Evolutionary conservation across 2,113 vertebrate genomes (phyloP).

Genomic region (Struthidea cinerea): DNA sequence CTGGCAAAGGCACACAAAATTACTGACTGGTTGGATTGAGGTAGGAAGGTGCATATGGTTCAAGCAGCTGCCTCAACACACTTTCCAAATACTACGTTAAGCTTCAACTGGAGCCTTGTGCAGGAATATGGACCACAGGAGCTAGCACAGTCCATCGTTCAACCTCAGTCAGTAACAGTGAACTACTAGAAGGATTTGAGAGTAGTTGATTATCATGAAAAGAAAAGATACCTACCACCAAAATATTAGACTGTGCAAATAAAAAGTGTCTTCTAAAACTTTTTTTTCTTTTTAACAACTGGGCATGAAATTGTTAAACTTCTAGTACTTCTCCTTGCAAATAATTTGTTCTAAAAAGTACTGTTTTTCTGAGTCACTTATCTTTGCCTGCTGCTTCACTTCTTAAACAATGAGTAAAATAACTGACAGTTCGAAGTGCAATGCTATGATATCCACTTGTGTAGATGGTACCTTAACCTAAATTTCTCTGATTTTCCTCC

Average conservation of each 20-base stretch:
- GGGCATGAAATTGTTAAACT: neutral
- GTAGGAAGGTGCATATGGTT: neutral
- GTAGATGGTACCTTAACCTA: neutral
- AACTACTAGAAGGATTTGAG: neutral
- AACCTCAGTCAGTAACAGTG: neutral
- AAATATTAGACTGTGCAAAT: neutral
- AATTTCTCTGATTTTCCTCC: neutral
- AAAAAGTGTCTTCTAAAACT: neutral
- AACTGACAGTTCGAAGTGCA: neutral
- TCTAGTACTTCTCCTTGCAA: neutral
- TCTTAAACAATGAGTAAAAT: neutral
- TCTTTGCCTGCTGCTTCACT: neutral
- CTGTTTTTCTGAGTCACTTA: neutral
- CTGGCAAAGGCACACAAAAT: neutral
- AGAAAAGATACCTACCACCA: neutral
- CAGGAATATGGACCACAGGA: neutral
- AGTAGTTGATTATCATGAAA: neutral
- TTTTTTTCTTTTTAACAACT: neutral
- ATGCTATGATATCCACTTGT: neutral
- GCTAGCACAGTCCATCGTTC: neutral
- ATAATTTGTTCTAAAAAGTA: neutral
- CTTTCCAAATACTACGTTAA: neutral
- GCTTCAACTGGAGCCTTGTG: neutral
- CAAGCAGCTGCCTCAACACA: neutral
- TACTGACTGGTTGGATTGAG: neutral